Conservation (phyloP, 23 tunicate genomes). For the Trididemnum nubilum region DNA sequence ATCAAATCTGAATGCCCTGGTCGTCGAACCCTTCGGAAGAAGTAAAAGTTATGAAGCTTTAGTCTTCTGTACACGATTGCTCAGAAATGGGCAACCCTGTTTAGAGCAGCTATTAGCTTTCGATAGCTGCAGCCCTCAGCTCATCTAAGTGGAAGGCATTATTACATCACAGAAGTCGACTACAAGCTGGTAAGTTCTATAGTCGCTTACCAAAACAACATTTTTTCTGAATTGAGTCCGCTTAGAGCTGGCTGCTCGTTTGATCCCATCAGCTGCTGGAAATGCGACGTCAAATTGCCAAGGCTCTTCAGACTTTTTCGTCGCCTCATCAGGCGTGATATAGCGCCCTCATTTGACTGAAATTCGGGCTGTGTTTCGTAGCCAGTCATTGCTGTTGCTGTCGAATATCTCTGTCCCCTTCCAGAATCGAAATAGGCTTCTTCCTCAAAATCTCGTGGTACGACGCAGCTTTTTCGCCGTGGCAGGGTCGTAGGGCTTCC, state of each 20-base stretch:
- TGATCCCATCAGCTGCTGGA: slow-evolving; percentile 7
- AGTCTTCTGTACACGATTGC: too few species aligned
- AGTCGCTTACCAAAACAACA: slow-evolving; percentile 19
- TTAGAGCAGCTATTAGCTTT: too few species aligned
- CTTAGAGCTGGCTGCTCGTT: background rate
- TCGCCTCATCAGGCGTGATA: slow-evolving; percentile 10
- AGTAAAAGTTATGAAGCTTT: too few species aligned
- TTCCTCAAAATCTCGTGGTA: background rate
- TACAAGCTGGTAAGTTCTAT: too few species aligned
- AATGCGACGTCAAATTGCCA: background rate
- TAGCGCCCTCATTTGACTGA: background rate
- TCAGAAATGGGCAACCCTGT: too few species aligned
- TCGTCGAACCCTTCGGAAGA: too few species aligned
- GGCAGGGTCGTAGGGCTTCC: slow-evolving; percentile 9
- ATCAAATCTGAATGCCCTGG: too few species aligned
- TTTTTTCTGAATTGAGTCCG: slow-evolving; percentile 19
- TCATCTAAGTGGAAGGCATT: too few species aligned
- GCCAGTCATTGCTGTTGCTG: slow-evolving; percentile 12
- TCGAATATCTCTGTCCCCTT: background rate
- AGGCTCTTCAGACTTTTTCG: slow-evolving; percentile 21
- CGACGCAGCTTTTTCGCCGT: slow-evolving; percentile 27
- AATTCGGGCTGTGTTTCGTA: slow-evolving; percentile 26
- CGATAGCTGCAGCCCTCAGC: too few species aligned
- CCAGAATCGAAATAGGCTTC: background rate
- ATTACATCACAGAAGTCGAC: too few species aligned